Evolutionary conservation across 2,888 invertebrate genomes (phyloP), one percentile per base, ranked within the genome.

Genomic region (Minunthozetes semirufus): DNA sequence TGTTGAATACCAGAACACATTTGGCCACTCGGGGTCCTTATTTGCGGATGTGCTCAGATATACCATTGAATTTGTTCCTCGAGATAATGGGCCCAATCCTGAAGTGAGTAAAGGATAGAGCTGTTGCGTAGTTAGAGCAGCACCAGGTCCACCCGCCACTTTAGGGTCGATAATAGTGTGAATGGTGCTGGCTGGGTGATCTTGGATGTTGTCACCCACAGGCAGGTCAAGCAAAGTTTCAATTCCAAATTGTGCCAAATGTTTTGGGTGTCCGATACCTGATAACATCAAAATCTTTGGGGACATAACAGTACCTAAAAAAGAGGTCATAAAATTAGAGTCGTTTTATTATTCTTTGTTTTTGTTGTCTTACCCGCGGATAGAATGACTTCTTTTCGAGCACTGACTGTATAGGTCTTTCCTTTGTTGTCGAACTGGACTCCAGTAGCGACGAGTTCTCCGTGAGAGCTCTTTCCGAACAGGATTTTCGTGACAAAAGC

Each of bases 201-300:
- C 66, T n/a, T 66, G 93, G 48, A 94, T 85, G 81, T 94, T 94
- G 77, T 89, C 86, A 0, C 94, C 94, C 0, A 94, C 94, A 79
- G 87, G 88, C 0, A 92, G 84, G 81, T 94, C 90, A 81, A 91
- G 89, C 72, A 93, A 87, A 0, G 92, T 84, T 0, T 92, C 92
- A 79, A 94, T 92, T 71, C 80, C 79, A 17, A 79, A 86, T 78
- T 90, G 87, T 77, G 86, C 80, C 25, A 94, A 84, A n/a, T 93
- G 90, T n/a, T 66, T 33, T 66, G 13, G 2, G 33, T 33, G 66
- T 11, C 66, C 66, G 11, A 66, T 33, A n/a, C 66, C 66, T 17
- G 66, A 66, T 19, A 66, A n/a, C 66, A 66, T 66, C 42, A 66
- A 11, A 33, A 66, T 33, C 29, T 66, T 33, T 17, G 66, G n/a